Percentiles rank a stretch among this genome's conserved stretches.
These are phyloP conservation scores for Andrena fulva DNA, from an alignment of 2,888 invertebrate species.

Conservation along the genomic window DNA sequence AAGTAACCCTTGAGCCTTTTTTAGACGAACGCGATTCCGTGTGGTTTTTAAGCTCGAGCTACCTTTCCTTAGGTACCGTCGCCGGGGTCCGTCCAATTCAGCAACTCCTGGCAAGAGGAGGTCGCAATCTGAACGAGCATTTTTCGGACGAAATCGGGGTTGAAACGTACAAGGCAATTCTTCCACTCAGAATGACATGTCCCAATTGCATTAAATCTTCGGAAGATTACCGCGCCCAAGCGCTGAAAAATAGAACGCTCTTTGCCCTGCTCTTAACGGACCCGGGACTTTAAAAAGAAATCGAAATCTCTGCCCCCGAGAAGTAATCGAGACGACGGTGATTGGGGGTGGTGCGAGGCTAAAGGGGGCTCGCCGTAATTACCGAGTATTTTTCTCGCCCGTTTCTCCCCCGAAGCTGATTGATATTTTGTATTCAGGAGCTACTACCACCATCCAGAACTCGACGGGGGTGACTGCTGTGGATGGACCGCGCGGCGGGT, in stretches of 20 bases:
- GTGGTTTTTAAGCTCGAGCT: conserved; percentile 13
- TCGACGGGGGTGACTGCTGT: conserved; percentile 11
- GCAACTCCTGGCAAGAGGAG: background rate
- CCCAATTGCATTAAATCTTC: conserved; percentile 19
- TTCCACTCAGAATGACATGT: background rate
- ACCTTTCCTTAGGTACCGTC: conserved; percentile 1
- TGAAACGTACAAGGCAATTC: background rate
- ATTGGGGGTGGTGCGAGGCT: conserved; percentile 69
- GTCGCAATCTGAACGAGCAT: background rate
- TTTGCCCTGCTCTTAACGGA: conserved; percentile 33
- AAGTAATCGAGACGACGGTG: conserved; percentile 75
- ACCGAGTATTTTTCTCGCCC: conserved; percentile 83
- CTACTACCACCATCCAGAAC: conserved; percentile 55
- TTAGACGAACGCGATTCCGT: background rate
- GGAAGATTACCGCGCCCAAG: conserved; percentile 5
- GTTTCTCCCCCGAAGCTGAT: conserved; percentile 79
- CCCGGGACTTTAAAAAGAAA: conserved; percentile 53
- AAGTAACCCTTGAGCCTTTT: conserved; percentile 4
- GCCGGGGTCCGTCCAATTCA: background rate
- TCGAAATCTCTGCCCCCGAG: conserved; percentile 66
- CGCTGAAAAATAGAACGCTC: conserved; percentile 56
- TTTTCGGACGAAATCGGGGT: background rate
- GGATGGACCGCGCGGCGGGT: background rate
- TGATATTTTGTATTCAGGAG: conserved; percentile 83
- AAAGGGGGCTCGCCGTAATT: conserved; percentile 79